phyloP scores from a whole-genome alignment of 2,888 invertebrate species.

The Cabera pusaria region DNA sequence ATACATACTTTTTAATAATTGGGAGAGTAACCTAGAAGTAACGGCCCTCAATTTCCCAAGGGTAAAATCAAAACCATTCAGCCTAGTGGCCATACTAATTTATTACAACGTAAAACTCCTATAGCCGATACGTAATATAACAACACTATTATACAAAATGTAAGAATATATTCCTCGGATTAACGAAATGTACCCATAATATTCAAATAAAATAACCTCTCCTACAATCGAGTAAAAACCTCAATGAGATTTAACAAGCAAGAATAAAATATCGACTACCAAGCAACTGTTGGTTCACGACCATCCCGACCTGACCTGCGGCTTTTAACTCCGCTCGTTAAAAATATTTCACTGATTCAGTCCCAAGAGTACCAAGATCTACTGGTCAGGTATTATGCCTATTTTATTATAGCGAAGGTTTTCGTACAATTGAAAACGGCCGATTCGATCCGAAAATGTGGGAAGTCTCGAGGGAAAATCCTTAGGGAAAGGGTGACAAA shows the following conservation, averaged over 20 bases:
- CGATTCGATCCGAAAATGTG: conserved; percentile 72
- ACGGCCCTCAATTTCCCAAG: no score
- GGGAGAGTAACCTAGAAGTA: no score
- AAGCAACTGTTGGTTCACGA: conserved; percentile 44
- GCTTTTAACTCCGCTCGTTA: conserved; percentile 10
- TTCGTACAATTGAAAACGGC: conserved; percentile 66
- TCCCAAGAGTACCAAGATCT: conserved; percentile 31
- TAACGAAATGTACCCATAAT: conserved; percentile 38
- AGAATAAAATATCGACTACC: conserved; percentile 73
- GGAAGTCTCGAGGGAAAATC: conserved; percentile 65
- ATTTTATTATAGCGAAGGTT: conserved; percentile 65
- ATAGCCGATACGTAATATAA: conserved; percentile 5
- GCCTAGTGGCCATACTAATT: no score
- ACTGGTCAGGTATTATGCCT: conserved; percentile 44
- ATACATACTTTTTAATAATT: no score
- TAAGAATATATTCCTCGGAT: conserved; percentile 25
- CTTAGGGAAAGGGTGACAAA: conserved; percentile 39
- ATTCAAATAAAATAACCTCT: conserved; percentile 48
- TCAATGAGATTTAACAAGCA: conserved; percentile 74
- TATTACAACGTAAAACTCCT: conserved; percentile 2
- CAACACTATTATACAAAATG: conserved; percentile 14
- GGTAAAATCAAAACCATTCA: neutral
- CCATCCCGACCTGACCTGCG: conserved; percentile 36
- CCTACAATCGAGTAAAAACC: conserved; percentile 58
- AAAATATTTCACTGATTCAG: conserved; percentile 8